These are phyloP conservation scores for Indri indri DNA, from an alignment of 2,113 vertebrate genomes.

Conservation along the genomic window DNA sequence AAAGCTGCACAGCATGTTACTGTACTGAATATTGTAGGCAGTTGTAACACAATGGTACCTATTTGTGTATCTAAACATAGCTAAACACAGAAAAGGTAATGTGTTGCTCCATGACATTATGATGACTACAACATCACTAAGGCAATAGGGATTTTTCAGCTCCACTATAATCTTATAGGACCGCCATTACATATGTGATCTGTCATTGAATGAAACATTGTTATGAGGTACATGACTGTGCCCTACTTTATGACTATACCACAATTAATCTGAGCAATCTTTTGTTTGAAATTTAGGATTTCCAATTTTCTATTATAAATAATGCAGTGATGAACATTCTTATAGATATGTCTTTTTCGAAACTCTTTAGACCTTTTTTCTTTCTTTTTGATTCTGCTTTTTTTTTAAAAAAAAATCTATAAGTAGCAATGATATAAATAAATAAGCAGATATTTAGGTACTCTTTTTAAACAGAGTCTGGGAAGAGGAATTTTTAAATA, in stretches of 20 bases:
- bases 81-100: background rate
- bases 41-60: background rate
- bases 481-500: slow-evolving; percentile 10
- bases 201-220: background rate
- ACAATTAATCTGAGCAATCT: slow-evolving; percentile 1
- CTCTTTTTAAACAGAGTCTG: background rate
- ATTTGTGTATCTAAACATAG: background rate
- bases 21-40: background rate
- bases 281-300: slow-evolving; percentile 27
- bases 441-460: background rate
- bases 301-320: background rate
- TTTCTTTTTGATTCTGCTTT: slow-evolving; percentile 3
- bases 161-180: background rate
- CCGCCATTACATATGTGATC: background rate
- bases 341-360: slow-evolving; percentile 6
- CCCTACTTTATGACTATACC: background rate
- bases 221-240: background rate
- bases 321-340: background rate
- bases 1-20: too few species aligned
- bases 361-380: background rate
- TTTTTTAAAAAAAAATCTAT: background rate
- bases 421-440: background rate
- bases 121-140: background rate
- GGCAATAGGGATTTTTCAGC: background rate
- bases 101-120: background rate